phyloP scores from a whole-genome alignment of 2,797 vertebrate genomes.

The Momotus momota region DNA sequence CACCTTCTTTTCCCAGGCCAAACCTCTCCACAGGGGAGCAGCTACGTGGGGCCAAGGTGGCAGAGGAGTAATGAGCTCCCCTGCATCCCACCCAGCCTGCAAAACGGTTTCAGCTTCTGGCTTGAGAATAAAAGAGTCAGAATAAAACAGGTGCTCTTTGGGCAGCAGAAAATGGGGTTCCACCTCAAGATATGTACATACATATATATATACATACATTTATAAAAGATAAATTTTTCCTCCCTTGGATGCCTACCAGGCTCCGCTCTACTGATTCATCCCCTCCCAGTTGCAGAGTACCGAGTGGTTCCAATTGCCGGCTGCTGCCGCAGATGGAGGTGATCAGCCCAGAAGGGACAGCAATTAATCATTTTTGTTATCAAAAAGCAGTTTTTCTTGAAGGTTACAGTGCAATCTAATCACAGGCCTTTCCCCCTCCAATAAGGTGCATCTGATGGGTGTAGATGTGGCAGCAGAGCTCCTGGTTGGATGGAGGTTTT shows the following conservation, averaged over 20 bases:
- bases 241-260: background rate
- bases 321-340: rapidly evolving
- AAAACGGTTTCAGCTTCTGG: background rate
- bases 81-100: background rate
- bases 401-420: slow-evolving; percentile 23
- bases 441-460: background rate
- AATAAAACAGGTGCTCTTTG: background rate
- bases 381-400: slow-evolving; percentile 2
- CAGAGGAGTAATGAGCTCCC: background rate
- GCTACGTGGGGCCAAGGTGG: background rate
- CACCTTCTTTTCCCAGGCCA: background rate
- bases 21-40: background rate
- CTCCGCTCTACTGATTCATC: background rate
- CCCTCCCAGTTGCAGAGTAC: background rate
- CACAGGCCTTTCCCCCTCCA: background rate
- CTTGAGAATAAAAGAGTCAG: background rate
- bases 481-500: rapidly evolving
- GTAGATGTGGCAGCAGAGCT: background rate
- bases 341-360: background rate
- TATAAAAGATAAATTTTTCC: background rate
- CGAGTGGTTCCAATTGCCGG: rapidly evolving
- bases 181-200: background rate
- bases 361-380: slow-evolving; percentile 21
- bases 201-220: background rate
- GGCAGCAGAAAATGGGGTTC: background rate